Evolutionary conservation across 2,113 vertebrate species (phyloP), one percentile per base, ranked within the genome.

Genomic region (Stictonetta naevosa): DNA sequence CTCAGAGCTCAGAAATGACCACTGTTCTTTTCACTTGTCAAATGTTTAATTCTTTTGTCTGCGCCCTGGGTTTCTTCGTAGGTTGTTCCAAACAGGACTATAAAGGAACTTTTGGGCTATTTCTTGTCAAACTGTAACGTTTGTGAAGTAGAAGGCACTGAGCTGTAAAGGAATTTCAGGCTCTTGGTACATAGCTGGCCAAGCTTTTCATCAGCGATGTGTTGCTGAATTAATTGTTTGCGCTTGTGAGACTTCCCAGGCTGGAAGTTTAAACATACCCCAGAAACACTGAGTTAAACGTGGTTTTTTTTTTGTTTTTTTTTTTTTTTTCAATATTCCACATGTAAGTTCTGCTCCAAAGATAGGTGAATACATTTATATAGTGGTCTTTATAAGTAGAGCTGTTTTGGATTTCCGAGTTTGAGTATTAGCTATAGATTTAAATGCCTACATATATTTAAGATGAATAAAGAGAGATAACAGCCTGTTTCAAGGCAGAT

Each of bases 111-210:
- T 96, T 85, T 89, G 90, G 92, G 71, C 84, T 93, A 73, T 91
- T 95, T 91, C 90, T 83, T 96, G 94, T 95, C 62, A 52, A 92
- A 96, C 86, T 95, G 96, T 93, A 96, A 90, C 23, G 0, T 90
- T 86, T 93, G 92, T 94, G 74, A 93, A 96, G 88, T 76, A 55
- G 74, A 90, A 96, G 62, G 86, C 93, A 95, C 34, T 97, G 94
- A 97, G 92, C 90, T 96, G 96, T 96, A 96, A 96, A 96, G 93
- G 92, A 96, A 97, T 97, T 95, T 90, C 75, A 63, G 92, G 92
- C 71, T 72, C 72, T 80, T 44, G 71, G 50, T 71, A 38, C 92
- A 67, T 92, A 83, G 67, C 88, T 88, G 71, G 89, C 42, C 69
- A 84, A 75, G 86, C 90, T 90, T 96, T 96, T 97, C 77, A 95